These are phyloP conservation scores for Cyclophora albipunctata DNA, from an alignment of 2,888 invertebrate genomes.

Conservation along the genomic window DNA sequence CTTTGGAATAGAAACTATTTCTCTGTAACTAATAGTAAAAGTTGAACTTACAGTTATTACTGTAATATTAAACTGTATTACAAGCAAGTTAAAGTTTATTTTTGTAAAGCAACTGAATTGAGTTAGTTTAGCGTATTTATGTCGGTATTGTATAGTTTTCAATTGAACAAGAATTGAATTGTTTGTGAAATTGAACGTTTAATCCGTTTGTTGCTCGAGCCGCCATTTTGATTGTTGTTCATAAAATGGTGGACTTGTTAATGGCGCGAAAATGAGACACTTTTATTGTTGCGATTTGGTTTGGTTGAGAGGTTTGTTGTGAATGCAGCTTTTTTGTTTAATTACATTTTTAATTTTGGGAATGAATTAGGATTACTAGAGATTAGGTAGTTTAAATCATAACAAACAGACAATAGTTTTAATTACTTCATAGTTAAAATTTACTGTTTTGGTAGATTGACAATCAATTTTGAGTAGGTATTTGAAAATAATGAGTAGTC, in stretches of 20 bases:
- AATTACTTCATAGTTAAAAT: too few species aligned
- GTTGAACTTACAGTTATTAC: too few species aligned
- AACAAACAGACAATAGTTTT: too few species aligned
- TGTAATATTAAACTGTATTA: too few species aligned
- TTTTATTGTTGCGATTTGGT: constrained; percentile 20
- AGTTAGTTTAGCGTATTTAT: not conserved
- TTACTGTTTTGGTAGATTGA: too few species aligned
- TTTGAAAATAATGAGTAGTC: too few species aligned
- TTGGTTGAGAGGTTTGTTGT: not conserved
- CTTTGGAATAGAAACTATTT: not conserved
- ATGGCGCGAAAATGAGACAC: constrained; percentile 37
- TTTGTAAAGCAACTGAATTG: constrained; percentile 1
- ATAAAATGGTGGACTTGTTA: constrained; percentile 36
- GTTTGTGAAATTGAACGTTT: constrained; percentile 53
- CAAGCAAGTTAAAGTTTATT: constrained; percentile 11
- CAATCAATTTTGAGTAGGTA: too few species aligned
- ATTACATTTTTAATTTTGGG: not conserved
- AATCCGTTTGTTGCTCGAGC: constrained; percentile 45
- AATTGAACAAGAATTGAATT: constrained; percentile 38
- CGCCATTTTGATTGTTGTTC: constrained; percentile 33
- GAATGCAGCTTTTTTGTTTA: constrained; percentile 1
- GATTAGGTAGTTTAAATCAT: too few species aligned
- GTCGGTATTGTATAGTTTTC: constrained; percentile 44
- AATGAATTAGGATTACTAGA: too few species aligned
- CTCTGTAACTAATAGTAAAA: constrained; percentile 9